Conservation (phyloP, 2,888 invertebrate genomes). For the Acleris holmiana region DNA sequence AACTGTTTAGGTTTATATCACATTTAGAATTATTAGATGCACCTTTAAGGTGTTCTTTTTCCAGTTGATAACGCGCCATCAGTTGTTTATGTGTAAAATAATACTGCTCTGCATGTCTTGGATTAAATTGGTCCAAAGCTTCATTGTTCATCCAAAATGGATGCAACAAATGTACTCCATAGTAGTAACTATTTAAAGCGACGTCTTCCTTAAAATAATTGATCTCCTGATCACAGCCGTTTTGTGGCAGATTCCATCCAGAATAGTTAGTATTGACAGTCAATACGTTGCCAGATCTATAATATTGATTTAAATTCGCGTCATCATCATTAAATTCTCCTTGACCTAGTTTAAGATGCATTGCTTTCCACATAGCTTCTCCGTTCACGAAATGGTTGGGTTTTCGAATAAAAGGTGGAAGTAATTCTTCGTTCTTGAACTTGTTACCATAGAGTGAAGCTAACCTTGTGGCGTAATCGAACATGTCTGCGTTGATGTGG, state of each 20-base stretch:
- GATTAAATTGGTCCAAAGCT: conserved; percentile 64
- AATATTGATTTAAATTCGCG: conserved; percentile 55
- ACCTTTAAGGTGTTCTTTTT: conserved; percentile 59
- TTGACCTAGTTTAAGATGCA: conserved; percentile 57
- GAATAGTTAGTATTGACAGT: conserved; percentile 73
- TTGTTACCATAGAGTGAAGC: conserved; percentile 67
- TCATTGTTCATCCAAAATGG: conserved; percentile 85
- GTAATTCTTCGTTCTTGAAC: conserved; percentile 45
- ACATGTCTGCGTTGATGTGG: conserved; percentile 77
- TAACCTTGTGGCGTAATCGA: conserved; percentile 74
- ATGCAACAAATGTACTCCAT: conserved; percentile 79
- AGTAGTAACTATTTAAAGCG: conserved; percentile 85
- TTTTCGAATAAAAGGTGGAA: conserved; percentile 78
- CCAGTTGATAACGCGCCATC: conserved; percentile 64
- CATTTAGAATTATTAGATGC: conserved; percentile 44
- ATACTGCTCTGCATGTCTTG: conserved; percentile 69
- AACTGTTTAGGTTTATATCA: conserved; percentile 39
- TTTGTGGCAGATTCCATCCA: conserved; percentile 78
- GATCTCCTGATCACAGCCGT: conserved; percentile 76
- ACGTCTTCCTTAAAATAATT: conserved; percentile 87
- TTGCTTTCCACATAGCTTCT: conserved; percentile 68
- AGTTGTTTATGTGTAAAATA: conserved; percentile 71
- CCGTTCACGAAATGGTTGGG: conserved; percentile 71
- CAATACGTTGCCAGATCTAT: conserved; percentile 51
- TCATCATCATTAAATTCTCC: conserved; percentile 50